Evolutionary conservation across 2,888 invertebrate genomes (phyloP).

Genomic region (Meloe dianella): DNA sequence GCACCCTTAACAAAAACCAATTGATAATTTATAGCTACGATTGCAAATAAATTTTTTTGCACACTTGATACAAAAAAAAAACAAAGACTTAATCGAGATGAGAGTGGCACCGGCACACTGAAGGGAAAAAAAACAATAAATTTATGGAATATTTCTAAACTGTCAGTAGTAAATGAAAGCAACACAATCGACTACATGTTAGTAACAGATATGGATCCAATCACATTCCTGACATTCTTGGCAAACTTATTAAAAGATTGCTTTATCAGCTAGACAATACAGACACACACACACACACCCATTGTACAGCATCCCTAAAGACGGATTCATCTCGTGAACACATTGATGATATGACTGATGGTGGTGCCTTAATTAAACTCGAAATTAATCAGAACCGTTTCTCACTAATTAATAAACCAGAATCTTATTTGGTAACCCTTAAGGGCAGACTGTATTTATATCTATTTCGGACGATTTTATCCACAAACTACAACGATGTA

Average conservation of each 20-base stretch:
- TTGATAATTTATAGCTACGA: conserved; percentile 1
- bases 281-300: conserved; percentile 12
- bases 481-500: conserved; percentile 25
- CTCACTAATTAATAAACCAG: conserved; percentile 55
- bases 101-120: not conserved
- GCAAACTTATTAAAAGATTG: conserved; percentile 56
- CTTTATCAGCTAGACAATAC: conserved; percentile 55
- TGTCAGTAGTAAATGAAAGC: conserved; percentile 31
- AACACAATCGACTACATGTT: not conserved
- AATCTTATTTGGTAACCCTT: conserved; percentile 43
- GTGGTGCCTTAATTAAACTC: conserved; percentile 52
- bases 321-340: conserved; percentile 44
- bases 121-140: not conserved
- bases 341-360: conserved; percentile 48
- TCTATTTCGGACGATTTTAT: conserved; percentile 30
- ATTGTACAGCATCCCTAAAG: conserved; percentile 46
- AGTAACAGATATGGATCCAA: conserved; percentile 41
- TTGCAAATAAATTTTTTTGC: not conserved
- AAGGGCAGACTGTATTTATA: conserved; percentile 27
- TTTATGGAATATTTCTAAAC: conserved; percentile 24
- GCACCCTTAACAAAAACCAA: not conserved
- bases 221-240: conserved; percentile 50
- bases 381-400: conserved; percentile 52
- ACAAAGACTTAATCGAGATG: conserved; percentile 1
- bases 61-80: not conserved